phyloP scores from a whole-genome alignment of 2,113 vertebrate genomes.

The Phodopus roborovskii region DNA sequence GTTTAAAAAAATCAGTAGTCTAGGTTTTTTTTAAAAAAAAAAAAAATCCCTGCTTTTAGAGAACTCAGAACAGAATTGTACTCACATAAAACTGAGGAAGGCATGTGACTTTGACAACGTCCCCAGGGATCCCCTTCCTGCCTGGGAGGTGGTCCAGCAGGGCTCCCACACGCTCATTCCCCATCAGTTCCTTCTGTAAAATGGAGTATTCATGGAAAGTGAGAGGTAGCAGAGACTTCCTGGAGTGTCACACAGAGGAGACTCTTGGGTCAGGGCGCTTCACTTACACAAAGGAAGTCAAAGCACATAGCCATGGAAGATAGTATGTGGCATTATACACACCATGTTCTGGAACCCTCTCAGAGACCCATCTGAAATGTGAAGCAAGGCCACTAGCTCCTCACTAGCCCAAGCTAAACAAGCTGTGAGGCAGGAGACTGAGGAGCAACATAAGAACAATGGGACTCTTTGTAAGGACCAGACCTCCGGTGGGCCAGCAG shows the following conservation, averaged over 20 bases:
- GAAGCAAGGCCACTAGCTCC: neutral
- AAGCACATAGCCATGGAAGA: neutral
- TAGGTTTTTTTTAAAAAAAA: no score
- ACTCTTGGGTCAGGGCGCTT: fast-evolving
- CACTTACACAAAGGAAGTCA: fast-evolving
- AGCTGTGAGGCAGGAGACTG: neutral
- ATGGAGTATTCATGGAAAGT: neutral
- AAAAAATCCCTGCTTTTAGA: neutral
- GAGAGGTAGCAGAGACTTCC: neutral
- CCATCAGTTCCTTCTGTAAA: neutral
- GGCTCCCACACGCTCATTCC: fast-evolving
- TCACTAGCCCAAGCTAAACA: neutral
- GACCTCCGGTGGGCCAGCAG: no score
- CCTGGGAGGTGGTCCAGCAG: fast-evolving
- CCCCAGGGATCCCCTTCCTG: neutral
- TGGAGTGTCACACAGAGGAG: neutral
- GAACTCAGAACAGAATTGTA: fast-evolving
- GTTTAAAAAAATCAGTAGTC: neutral
- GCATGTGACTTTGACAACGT: no score
- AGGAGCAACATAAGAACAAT: neutral
- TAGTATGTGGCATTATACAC: neutral
- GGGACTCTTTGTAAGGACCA: fast-evolving
- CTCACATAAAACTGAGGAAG: neutral
- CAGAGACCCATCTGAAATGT: neutral
- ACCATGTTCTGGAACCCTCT: fast-evolving